These are phyloP conservation scores for Zosterops japonicus DNA, from an alignment of 2,113 vertebrate genomes.

Conservation along the genomic window DNA sequence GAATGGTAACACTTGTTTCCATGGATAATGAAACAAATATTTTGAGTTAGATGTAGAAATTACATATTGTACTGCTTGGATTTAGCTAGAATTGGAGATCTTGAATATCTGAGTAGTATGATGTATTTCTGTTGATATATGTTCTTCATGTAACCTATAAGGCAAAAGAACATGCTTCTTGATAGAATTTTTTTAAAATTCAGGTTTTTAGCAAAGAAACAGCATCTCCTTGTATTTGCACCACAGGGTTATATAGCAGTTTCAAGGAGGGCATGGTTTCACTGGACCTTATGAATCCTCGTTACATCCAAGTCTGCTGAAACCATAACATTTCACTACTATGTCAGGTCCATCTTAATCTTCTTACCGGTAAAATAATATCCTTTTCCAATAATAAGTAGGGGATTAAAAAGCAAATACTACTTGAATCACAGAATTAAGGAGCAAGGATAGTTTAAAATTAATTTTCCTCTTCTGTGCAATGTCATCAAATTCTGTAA, in stretches of 20 bases:
- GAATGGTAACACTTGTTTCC: neutral
- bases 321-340: neutral
- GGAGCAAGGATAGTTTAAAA: neutral
- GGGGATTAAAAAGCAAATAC: neutral
- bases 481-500: fast-evolving
- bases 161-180: neutral
- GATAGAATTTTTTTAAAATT: neutral
- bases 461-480: neutral
- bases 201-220: neutral
- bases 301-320: neutral
- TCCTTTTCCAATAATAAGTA: neutral
- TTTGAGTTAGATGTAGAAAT: neutral
- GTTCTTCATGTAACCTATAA: neutral
- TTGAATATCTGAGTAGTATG: neutral
- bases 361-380: neutral
- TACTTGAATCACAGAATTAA: neutral
- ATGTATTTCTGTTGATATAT: neutral
- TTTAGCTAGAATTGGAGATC: neutral
- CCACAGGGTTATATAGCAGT: neutral
- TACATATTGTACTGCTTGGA: neutral
- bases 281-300: neutral
- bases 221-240: neutral
- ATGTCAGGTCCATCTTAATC: neutral
- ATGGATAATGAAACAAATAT: neutral
- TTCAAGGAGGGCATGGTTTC: neutral